A percentile compares a stretch with the other conserved stretches of the same genome.
These are phyloP conservation scores for Meriones unguiculatus DNA, from an alignment of 2,113 vertebrate genomes.

Conservation along the genomic window DNA sequence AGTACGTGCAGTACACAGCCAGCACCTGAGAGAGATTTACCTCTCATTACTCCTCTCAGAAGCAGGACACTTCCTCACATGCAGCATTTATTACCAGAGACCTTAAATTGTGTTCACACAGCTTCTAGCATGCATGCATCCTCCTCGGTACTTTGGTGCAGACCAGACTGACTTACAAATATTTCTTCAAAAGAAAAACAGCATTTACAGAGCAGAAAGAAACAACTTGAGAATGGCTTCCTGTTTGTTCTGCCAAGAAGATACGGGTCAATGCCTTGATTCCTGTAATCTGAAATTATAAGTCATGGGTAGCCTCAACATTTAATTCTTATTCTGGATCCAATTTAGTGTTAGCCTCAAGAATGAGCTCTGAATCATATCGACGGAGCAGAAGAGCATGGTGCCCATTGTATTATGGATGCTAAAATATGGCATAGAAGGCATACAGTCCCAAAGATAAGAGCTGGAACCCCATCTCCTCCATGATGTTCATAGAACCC, in stretches of 20 bases:
- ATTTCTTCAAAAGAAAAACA: not conserved
- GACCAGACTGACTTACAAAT: not conserved
- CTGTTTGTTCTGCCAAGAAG: not conserved
- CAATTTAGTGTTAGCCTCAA: not conserved
- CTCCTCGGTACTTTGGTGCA: not conserved
- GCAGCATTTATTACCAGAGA: not conserved
- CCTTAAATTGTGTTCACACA: not conserved
- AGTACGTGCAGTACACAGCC: not conserved
- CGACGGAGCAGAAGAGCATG: not conserved
- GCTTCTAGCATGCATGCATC: not conserved
- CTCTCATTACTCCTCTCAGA: not conserved
- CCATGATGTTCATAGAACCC: rapidly evolving
- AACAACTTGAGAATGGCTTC: not conserved
- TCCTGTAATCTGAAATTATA: not conserved
- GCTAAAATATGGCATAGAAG: not conserved
- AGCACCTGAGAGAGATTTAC: not conserved
- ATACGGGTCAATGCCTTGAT: not conserved
- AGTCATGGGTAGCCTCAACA: not conserved
- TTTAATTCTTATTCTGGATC: not conserved
- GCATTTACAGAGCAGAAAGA: not conserved
- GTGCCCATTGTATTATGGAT: not conserved
- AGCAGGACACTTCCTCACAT: not conserved
- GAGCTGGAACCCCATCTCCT: not conserved
- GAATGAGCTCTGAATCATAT: not conserved
- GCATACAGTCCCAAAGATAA: no score